Evolutionary conservation across 2,888 invertebrate species (phyloP).

Genomic region (Drosophila diplacantha): DNA sequence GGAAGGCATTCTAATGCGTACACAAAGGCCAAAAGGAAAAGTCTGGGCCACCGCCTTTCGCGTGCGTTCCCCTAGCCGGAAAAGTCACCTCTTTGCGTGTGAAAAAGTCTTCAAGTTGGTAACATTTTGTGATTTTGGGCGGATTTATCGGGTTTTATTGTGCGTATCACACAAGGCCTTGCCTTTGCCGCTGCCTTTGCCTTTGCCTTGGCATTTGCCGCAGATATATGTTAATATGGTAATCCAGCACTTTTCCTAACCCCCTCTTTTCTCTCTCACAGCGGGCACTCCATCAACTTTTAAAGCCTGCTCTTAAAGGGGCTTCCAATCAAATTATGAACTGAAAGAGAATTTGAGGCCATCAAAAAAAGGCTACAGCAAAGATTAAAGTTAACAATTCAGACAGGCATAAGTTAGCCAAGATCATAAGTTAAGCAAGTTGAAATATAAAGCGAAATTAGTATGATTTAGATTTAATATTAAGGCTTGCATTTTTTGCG

Average conservation of each 20-base stretch:
- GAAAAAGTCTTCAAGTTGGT: slow-evolving; percentile 60
- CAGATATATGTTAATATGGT: slow-evolving; percentile 62
- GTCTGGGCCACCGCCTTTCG: slow-evolving; percentile 2
- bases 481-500: background rate
- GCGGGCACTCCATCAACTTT: slow-evolving; percentile 53
- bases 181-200: slow-evolving; percentile 30
- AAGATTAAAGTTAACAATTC: slow-evolving; percentile 12
- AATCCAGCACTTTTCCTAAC: slow-evolving; percentile 16
- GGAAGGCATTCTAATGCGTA: slow-evolving; percentile 43
- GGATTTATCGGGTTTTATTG: slow-evolving; percentile 67
- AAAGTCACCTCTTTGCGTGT: slow-evolving; percentile 55
- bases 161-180: slow-evolving; percentile 54
- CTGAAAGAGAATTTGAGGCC: slow-evolving; percentile 14
- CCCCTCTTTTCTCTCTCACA: background rate
- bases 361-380: slow-evolving; percentile 23
- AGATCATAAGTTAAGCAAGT: background rate
- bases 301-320: slow-evolving; percentile 46
- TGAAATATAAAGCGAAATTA: too few species aligned
- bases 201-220: slow-evolving; percentile 54
- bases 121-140: slow-evolving; percentile 60
- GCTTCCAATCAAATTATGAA: slow-evolving; percentile 49
- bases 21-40: slow-evolving; percentile 10
- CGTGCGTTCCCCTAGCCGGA: slow-evolving; percentile 13
- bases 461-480: background rate
- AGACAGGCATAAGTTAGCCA: slow-evolving; percentile 9